Conservation (phyloP, 2,113 vertebrate species). For the Lampris incognitus region DNA sequence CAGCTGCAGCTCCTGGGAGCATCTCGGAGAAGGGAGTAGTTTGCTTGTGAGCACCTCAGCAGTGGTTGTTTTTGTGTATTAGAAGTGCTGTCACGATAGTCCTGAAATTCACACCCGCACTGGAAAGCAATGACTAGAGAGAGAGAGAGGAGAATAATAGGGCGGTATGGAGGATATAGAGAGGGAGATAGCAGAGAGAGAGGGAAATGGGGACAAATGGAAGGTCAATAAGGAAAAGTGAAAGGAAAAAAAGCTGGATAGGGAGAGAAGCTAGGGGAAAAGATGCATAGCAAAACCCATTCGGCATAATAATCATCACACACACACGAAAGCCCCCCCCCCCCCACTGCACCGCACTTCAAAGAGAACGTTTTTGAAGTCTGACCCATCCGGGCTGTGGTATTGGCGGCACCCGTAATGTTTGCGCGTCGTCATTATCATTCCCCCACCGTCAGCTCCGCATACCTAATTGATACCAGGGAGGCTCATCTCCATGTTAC, state of each 20-base stretch:
- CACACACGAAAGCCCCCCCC: neutral
- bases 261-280: neutral
- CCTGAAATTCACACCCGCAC: too few relatives aligned
- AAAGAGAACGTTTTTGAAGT: neutral
- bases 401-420: neutral
- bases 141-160: neutral
- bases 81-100: too few relatives aligned
- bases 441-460: neutral
- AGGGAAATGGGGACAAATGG: neutral
- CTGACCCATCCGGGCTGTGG: neutral
- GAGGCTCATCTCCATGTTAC: neutral
- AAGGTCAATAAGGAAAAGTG: neutral
- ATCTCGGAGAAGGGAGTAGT: too few relatives aligned
- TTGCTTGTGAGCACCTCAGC: too few relatives aligned
- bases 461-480: neutral
- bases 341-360: neutral
- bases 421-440: neutral
- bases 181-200: neutral
- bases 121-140: neutral
- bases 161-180: neutral
- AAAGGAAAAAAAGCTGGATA: neutral
- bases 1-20: too few relatives aligned
- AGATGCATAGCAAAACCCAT: neutral
- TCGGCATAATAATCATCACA: neutral
- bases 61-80: too few relatives aligned